Conservation (phyloP, 2,113 vertebrate genomes). For the Catharus minimus region DNA sequence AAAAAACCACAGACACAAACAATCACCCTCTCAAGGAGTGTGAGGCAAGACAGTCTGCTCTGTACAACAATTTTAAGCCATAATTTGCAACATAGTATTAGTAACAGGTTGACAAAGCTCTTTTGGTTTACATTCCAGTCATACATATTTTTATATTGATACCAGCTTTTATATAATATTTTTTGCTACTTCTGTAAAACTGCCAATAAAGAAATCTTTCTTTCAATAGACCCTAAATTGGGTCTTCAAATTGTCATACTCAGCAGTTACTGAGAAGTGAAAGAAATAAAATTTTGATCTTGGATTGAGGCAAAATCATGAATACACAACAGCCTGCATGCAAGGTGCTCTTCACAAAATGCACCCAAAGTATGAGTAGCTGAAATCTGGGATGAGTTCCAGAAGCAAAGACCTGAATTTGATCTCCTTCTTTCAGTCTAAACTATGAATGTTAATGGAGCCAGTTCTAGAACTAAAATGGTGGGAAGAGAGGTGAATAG, state of each 20-base stretch:
- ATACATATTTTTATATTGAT: not conserved
- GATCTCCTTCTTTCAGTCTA: not conserved
- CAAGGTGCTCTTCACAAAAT: not conserved
- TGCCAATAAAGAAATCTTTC: conserved; percentile 44
- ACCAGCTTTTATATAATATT: not conserved
- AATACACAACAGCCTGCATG: not conserved
- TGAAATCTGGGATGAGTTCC: conserved; percentile 8
- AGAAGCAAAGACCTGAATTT: conserved; percentile 6
- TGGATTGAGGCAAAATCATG: conserved; percentile 3
- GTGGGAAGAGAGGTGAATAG: not conserved
- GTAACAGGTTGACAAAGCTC: not conserved
- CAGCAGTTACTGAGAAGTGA: conserved; percentile 27
- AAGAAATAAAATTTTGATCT: conserved; percentile 44
- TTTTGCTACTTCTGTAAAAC: not conserved
- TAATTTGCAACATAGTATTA: not conserved
- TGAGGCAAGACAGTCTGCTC: not conserved
- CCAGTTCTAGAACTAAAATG: not conserved
- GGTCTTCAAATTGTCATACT: conserved; percentile 30
- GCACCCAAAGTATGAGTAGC: not conserved
- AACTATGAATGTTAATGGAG: not conserved
- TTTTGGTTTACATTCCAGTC: not conserved
- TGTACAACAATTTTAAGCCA: not conserved
- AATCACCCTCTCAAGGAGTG: not conserved
- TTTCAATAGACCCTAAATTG: conserved; percentile 33
- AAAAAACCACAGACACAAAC: not conserved